Evolutionary conservation across 2,113 vertebrate species (phyloP), one percentile per base, ranked within the genome.

Genomic region (Epinephelus fuscoguttatus): DNA sequence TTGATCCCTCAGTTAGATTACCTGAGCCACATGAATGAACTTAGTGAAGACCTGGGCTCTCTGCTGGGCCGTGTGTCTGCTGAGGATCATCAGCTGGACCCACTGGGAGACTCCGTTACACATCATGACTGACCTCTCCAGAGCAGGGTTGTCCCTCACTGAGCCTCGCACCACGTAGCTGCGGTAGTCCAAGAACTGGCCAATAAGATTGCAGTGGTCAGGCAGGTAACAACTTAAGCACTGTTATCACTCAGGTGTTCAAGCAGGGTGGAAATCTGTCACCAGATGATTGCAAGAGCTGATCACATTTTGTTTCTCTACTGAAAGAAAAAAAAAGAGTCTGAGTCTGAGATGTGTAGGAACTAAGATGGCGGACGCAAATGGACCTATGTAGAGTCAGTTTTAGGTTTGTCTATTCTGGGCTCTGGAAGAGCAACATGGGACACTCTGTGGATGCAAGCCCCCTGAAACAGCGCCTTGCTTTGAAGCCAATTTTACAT

Each of bases 81-180:
- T 98, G 67, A 98, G 96, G 88, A 98, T 97, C 97, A 98, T 98
- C 75, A 98, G 95, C 91, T 98, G 97, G 57, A 98, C 97, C 97
- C 97, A 98, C 89, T 98, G 97, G 15, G 97, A 98, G 55, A 98
- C 96, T 0, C 97, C 97, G 25, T 98, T 98, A 69, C 96, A 98
- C 92, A 98, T 94, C 82, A 96, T 95, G 14, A 98, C 97, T 0
- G 97, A 97, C 0, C 96, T 95, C 84, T 98, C 97, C 91, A 98
- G 94, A 1, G 96, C 93, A 0, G 96, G 95, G 88, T 96, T 97
- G 77, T 96, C 96, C 50, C 94, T 86, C 88, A 98, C 96, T 0
- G 97, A 97, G 25, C 96, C 96, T 1, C 94, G 95, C 62, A 97
- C 93, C 72, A 97, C 96, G 21, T 98, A 98, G 91, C 94, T 96